A percentile compares a stretch with the other conserved stretches of the same genome.
phyloP scores from a whole-genome alignment of 2,113 vertebrate genomes.

The Pelvicachromis taeniatus region DNA sequence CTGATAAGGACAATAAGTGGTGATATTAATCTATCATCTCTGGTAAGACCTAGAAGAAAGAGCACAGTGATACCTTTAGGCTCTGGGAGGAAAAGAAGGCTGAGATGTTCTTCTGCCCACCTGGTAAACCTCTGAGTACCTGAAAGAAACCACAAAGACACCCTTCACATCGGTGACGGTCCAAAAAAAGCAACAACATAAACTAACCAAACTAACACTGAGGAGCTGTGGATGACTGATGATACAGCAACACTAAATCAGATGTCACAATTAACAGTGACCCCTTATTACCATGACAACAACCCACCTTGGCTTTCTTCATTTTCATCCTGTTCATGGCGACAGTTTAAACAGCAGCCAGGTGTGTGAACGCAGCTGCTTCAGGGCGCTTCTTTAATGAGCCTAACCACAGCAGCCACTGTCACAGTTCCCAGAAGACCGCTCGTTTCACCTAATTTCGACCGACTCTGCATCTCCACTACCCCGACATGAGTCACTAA shows the following conservation, averaged over 20 bases:
- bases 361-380: not conserved
- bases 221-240: not conserved
- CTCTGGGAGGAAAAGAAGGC: constrained; percentile 52
- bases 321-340: constrained; percentile 46
- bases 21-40: not conserved
- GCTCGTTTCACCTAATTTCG: not conserved
- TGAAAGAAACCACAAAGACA: not conserved
- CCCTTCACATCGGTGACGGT: not conserved
- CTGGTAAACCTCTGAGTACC: not conserved
- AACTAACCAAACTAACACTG: not conserved
- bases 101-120: constrained; percentile 41
- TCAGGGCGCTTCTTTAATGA: not conserved
- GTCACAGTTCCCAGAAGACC: not conserved
- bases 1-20: not conserved
- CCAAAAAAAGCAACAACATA: not conserved
- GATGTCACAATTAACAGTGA: not conserved
- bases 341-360: not conserved
- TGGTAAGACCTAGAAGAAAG: not conserved
- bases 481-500: accelerated
- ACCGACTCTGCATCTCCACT: not conserved
- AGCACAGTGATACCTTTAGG: not conserved
- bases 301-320: constrained; percentile 47
- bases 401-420: not conserved
- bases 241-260: not conserved
- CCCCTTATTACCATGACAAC: not conserved